Evolutionary conservation across 2,888 invertebrate genomes (phyloP), one percentile per base, ranked within the genome.

Genomic region (Anoncus sp.): DNA sequence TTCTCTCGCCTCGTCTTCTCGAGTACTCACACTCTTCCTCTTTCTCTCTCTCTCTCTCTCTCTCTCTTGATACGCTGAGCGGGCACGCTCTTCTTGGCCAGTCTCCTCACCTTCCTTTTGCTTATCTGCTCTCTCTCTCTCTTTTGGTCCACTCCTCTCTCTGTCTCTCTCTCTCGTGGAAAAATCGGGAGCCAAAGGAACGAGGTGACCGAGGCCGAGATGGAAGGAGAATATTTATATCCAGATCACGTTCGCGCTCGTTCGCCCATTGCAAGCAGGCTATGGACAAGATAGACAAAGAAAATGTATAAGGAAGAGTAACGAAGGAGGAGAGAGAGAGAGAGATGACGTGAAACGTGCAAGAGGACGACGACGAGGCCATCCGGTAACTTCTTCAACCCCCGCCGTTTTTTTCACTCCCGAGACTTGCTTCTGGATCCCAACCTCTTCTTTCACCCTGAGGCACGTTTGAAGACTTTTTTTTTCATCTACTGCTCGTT

Each of bases 171-270:
- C 27, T 43, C 43, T 14, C 14, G 81, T 79, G 74, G 83, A 60
- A 62, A 16, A 45, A 55, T 31, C 35, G 38, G 71, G 31, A 66
- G 53, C 57, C 66, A 71, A 59, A 38, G 69, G 20, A 57, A 38
- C 18, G 47, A 35, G 57, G 12, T 40, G 45, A 31, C 45, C 31
- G 53, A 22, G 63, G 60, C 27, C 47, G n/a, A 47, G 35, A 20
- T 43, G 69, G 59, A 69, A 66, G 24, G 43, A 43, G 70, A 70
- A 75, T 71, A 87, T 89, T 89, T 89, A 88, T 87, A 89, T 86
- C 85, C 89, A 83, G 85, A 82, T 86, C 90, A 89, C 90, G 89
- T 89, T 86, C 86, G 59, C 74, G 27, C 69, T n/a, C n/a, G 69
- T 66, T 75, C 76, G 45, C 75, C 76, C 75, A 63, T n/a, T n/a